Percentiles rank a stretch among this genome's conserved stretches.
These are phyloP conservation scores for Luperina testacea DNA, from an alignment of 2,888 invertebrate species.

Conservation along the genomic window DNA sequence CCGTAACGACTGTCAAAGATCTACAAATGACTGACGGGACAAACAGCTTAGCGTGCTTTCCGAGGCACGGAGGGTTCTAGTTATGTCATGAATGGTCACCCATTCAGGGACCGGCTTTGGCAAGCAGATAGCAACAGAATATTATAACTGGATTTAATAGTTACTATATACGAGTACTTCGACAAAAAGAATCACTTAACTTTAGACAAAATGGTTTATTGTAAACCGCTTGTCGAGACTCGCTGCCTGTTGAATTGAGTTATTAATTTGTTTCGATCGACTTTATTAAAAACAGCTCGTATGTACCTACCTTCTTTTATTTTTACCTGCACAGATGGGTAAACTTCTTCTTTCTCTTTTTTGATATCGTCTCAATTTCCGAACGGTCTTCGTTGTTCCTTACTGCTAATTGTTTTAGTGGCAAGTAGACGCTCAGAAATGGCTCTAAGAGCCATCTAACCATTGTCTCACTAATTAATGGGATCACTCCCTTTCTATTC, in stretches of 20 bases:
- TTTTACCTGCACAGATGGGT: conserved; percentile 1
- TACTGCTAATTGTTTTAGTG: conserved; percentile 75
- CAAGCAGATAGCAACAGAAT: too few relatives aligned
- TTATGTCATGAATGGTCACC: too few relatives aligned
- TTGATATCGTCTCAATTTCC: conserved; percentile 61
- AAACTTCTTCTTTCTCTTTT: too few relatives aligned
- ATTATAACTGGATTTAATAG: neutral
- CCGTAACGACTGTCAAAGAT: neutral
- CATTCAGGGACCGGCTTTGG: too few relatives aligned
- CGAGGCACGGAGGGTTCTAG: neutral
- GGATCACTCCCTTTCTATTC: conserved; percentile 68
- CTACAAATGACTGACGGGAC: neutral
- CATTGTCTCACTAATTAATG: conserved; percentile 77
- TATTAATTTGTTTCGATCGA: conserved; percentile 33
- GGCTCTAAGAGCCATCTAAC: conserved; percentile 63
- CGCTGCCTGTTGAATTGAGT: conserved; percentile 32
- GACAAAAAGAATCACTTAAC: neutral
- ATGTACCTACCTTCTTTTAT: conserved; percentile 10
- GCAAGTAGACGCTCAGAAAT: conserved; percentile 65
- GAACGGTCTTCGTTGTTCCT: conserved; percentile 39
- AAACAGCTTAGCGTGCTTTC: neutral
- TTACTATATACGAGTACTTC: neutral
- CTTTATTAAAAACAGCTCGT: conserved; percentile 17
- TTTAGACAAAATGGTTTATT: conserved; percentile 3
- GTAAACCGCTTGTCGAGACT: neutral